Base-by-base conservation (phyloP, 2,797 vertebrate species). In the Lithobates pipiens region DNA sequence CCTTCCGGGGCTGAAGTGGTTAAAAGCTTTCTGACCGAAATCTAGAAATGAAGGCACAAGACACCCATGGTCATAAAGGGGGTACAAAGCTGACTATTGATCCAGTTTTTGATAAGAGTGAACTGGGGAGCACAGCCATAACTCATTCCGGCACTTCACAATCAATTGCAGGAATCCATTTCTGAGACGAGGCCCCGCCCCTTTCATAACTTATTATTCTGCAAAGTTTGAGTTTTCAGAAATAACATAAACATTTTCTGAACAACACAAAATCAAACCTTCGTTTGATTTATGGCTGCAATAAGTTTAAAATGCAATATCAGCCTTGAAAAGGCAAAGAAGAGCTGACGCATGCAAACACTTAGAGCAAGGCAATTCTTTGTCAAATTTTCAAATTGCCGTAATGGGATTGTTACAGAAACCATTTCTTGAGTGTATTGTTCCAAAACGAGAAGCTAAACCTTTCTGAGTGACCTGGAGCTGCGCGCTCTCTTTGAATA, bases 221-320 rank as follows among this genome's bases (percentile, higher is more conserved):
- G 61, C 61, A 23, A 25, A 10, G 61, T 23, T 65, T 23, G 21
- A 23, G n/a, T 65, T 39, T 27, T 44, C 36, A 21, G 18, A 11
- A 25, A 27, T 61, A 42, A 5, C 42, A 42, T 77, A 27, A 67
- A 42, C 36, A 18, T 25, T 46, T 25, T 27, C 25, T 10, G 39
- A 63, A 11, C 36, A 68, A 9, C 16, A 11, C 77, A 68, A 39
- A 21, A 70, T 80, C 39, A 80, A 29, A 70, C 44, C 77, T 54
- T 46, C 25, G 54, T 80, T 70, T 80, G 77, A 80, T 80, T 80
- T 80, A 70, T 46, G 77, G 50, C 77, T 34, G 32, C 77, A 36
- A 36, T 34, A 54, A 25, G 67, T 69, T 54, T 42, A 50, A 54
- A 80, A 29, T 80, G 77, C 65, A 80, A 70, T 44, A 65, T 78